A percentile compares a stretch with the other conserved stretches of the same genome.
Evolutionary conservation across 2,888 invertebrate species (phyloP).

Genomic region (Ceriagrion tenellum): DNA sequence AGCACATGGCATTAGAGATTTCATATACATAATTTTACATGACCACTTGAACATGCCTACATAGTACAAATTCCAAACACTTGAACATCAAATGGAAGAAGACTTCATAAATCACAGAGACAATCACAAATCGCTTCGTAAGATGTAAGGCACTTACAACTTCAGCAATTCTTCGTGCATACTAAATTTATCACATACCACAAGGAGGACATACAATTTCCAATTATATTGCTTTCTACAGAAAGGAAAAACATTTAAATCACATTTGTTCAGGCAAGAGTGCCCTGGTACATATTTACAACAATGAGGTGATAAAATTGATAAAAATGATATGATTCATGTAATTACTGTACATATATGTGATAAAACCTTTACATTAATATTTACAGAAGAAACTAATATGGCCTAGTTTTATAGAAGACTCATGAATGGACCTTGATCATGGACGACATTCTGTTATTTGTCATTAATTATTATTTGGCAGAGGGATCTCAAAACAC

Average conservation of each 20-base stretch:
- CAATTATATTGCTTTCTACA: not conserved
- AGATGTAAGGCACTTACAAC: slow-evolving; percentile 59
- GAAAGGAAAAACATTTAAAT: not conserved
- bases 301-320: slow-evolving; percentile 24
- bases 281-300: slow-evolving; percentile 13
- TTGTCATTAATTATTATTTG: slow-evolving; percentile 8
- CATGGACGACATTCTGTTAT: not conserved
- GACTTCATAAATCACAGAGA: slow-evolving; percentile 62
- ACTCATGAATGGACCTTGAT: not conserved
- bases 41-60: slow-evolving; percentile 2
- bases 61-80: slow-evolving; percentile 9
- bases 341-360: slow-evolving; percentile 40
- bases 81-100: not conserved
- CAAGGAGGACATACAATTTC: not conserved
- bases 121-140: slow-evolving; percentile 31
- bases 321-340: slow-evolving; percentile 37
- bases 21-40: not conserved
- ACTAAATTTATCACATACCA: slow-evolving; percentile 32
- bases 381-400: slow-evolving; percentile 45
- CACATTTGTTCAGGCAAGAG: not conserved
- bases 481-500: slow-evolving; percentile 23
- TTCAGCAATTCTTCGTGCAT: slow-evolving; percentile 45
- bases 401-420: not conserved
- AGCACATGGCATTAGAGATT: not conserved
- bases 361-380: slow-evolving; percentile 28